A percentile compares a stretch with the other conserved stretches of the same genome.
phyloP scores from a whole-genome alignment of 2,888 invertebrate species.

The Sepiola atlantica region DNA sequence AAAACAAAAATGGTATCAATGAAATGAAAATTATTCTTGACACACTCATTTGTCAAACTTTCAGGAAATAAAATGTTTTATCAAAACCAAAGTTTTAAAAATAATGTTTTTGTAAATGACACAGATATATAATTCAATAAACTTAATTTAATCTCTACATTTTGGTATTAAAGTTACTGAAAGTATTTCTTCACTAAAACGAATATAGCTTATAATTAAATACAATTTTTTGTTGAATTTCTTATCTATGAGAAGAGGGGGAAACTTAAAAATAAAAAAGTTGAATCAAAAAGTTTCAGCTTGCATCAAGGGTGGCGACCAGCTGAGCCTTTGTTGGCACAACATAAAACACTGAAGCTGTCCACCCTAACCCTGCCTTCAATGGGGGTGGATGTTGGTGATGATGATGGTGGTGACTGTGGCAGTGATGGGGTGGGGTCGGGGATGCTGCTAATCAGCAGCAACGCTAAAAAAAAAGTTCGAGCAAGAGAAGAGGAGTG shows the following conservation, averaged over 20 bases:
- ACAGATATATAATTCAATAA: too few relatives aligned
- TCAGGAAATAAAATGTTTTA: neutral
- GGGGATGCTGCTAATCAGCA: neutral
- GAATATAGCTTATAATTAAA: neutral
- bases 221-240: neutral
- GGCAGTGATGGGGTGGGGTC: neutral
- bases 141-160: too few relatives aligned
- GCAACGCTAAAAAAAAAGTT: neutral
- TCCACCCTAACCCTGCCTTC: neutral
- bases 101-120: neutral
- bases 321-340: constrained; percentile 2
- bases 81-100: neutral
- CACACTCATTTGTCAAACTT: neutral
- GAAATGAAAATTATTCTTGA: neutral
- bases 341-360: constrained; percentile 6
- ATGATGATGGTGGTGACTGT: neutral
- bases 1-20: neutral
- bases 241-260: neutral
- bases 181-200: neutral
- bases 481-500: constrained; percentile 14
- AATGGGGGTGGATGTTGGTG: neutral
- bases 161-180: neutral
- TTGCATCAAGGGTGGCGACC: neutral
- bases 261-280: neutral
- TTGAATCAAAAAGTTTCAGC: neutral